Percentiles rank a stretch among this genome's conserved stretches.
phyloP scores from a whole-genome alignment of 2,888 invertebrate genomes.

The Drosophila pegasa region DNA sequence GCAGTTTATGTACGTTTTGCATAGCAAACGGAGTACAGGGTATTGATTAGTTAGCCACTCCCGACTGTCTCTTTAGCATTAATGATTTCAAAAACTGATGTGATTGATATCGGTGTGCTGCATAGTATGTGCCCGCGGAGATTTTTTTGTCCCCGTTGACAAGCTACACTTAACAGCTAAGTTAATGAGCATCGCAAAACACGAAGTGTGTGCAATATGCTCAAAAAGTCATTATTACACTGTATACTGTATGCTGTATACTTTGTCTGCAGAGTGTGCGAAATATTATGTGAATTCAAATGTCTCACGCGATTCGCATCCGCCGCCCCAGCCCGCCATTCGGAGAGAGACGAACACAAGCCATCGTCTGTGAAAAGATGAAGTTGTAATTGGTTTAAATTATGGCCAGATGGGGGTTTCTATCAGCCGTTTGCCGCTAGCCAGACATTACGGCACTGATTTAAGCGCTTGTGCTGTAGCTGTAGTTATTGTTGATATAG shows the following conservation, averaged over 20 bases:
- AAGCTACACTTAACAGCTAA: neutral
- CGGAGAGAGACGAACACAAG: constrained; percentile 8
- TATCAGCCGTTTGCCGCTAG: constrained; percentile 20
- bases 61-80: neutral
- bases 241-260: too few species aligned
- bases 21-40: neutral
- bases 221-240: neutral
- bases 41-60: neutral
- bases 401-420: constrained; percentile 61
- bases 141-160: constrained; percentile 4
- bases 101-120: neutral
- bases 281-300: constrained; percentile 35
- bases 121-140: neutral
- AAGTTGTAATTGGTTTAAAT: constrained; percentile 68
- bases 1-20: neutral
- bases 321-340: constrained; percentile 9
- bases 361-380: constrained; percentile 25
- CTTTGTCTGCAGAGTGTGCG: neutral
- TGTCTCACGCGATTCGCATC: constrained; percentile 27
- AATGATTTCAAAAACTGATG: constrained; percentile 2
- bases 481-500: constrained; percentile 41
- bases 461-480: constrained; percentile 6
- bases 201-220: constrained; percentile 2
- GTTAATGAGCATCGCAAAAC: neutral
- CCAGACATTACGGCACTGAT: too few species aligned